Evolutionary conservation across 1,140 invertebrate species (phyloP), one percentile per base, ranked within the genome.

Genomic region (Lutraria rhynchaena): DNA sequence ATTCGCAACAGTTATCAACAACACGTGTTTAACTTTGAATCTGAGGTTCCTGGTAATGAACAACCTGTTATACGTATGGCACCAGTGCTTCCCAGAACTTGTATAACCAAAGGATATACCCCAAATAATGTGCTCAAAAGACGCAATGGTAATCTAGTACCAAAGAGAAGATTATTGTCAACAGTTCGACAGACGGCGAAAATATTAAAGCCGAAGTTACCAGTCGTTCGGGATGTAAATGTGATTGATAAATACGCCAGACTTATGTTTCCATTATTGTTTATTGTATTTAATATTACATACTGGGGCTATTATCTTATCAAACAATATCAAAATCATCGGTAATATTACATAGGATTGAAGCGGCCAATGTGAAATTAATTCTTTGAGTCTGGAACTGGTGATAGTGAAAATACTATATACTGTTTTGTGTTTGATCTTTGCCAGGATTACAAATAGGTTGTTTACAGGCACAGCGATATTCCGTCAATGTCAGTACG

Each of bases 241-340:
- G 95, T 98, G 57, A 99, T 99, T 87, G 98, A 99, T 92, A 98
- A 98, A 89, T 98, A 98, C 90, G 98, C 98, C 11, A 94, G 98
- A 82, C 95, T 99, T 81, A 94, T 98, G 67, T 99, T 99, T 92
- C 98, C 98, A 0, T 95, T 98, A 29, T 96, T 97, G 78, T 99
- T 99, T 91, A 94, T 99, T 85, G 90, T 98, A 49, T 99, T 99
- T 92, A 99, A 99, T 91, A 94, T 95, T 19, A 95, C 96, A 74
- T 99, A 99, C 91, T 99, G 98, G 98, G 95, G 96, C 85, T 99
- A 98, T 91, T 99, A 99, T 91, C 77, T 92, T 15, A 67, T 90
- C 17, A 76, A 67, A 33, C 57, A 81, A 65, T 82, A 77, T 51
- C 65, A 78, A 13, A 27, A 71, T 35, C 49, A 76, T 27, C 7